Conservation (phyloP, 1,140 invertebrate genomes). For the Tyrophagus putrescentiae region DNA sequence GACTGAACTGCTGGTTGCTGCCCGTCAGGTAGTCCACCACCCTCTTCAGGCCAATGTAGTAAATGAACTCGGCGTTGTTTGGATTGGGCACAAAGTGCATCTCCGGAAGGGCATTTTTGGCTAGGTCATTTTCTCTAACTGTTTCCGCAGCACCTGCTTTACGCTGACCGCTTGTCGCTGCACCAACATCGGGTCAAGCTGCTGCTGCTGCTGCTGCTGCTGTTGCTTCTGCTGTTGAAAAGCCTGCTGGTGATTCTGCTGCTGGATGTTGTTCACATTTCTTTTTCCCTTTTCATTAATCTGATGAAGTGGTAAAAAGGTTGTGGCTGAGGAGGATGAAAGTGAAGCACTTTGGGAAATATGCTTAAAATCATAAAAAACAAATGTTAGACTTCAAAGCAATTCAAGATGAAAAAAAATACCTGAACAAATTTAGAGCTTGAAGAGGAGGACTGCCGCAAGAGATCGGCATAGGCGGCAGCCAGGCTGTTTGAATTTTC, state of each 20-base stretch:
- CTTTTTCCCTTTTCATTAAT: too few species aligned
- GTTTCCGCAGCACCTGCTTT: slow-evolving; percentile 84
- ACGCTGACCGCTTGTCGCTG: slow-evolving; percentile 85
- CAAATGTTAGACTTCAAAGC: slow-evolving; percentile 19
- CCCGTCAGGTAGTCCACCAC: slow-evolving; percentile 83
- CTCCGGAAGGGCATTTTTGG: slow-evolving; percentile 94
- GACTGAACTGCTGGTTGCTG: slow-evolving; percentile 35
- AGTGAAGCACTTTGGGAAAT: slow-evolving; percentile 21
- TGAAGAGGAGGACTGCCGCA: neutral
- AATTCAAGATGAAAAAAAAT: slow-evolving; percentile 10
- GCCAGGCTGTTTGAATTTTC: too few species aligned
- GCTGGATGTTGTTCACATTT: too few species aligned
- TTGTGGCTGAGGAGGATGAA: slow-evolving; percentile 23
- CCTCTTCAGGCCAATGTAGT: slow-evolving; percentile 84
- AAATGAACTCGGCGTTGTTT: slow-evolving; percentile 91
- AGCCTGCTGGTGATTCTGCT: too few species aligned
- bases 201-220: too few species aligned
- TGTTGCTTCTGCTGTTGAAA: too few species aligned
- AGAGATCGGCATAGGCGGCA: neutral
- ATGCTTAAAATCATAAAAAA: slow-evolving; percentile 18
- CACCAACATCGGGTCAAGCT: slow-evolving; percentile 72
- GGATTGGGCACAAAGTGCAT: slow-evolving; percentile 98
- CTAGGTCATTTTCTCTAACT: slow-evolving; percentile 94
- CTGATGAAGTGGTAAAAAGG: too few species aligned
- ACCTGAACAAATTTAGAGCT: slow-evolving; percentile 33